Conservation (phyloP, 2,888 invertebrate species). For the Ectobius pallidus region DNA sequence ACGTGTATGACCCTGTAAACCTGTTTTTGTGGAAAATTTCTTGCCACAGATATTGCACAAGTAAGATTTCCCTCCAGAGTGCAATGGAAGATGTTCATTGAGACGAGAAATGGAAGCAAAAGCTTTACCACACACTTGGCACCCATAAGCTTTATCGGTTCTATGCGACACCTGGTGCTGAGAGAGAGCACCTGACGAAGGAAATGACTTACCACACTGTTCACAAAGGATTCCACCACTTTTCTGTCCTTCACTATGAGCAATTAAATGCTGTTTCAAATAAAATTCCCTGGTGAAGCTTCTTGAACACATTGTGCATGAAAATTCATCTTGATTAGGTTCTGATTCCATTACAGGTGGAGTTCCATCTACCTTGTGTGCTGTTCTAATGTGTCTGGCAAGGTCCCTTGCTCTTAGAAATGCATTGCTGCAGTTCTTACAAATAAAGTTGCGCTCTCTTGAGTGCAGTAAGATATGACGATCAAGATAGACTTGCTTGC, state of each 20-base stretch:
- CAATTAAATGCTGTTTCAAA: slow-evolving; percentile 19
- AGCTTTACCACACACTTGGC: slow-evolving; percentile 9
- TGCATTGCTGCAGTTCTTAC: neutral
- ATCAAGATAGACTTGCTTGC: slow-evolving; percentile 19
- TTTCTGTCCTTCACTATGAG: slow-evolving; percentile 1
- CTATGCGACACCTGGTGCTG: slow-evolving; percentile 15
- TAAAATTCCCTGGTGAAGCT: slow-evolving; percentile 18
- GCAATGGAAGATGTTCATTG: slow-evolving; percentile 7
- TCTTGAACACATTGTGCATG: slow-evolving; percentile 21
- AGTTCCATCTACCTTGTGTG: neutral
- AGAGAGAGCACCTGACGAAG: neutral
- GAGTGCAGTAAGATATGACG: slow-evolving; percentile 13
- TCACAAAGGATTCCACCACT: slow-evolving; percentile 22
- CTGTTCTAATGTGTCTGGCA: slow-evolving; percentile 14
- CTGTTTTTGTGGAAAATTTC: slow-evolving; percentile 15
- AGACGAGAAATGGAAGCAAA: slow-evolving; percentile 5
- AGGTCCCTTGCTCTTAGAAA: slow-evolving; percentile 25
- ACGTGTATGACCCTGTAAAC: slow-evolving; percentile 20
- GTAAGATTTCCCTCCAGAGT: slow-evolving; percentile 4
- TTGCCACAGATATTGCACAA: slow-evolving; percentile 30
- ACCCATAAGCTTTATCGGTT: slow-evolving; percentile 3
- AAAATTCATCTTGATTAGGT: neutral
- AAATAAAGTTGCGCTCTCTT: slow-evolving; percentile 4
- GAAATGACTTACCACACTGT: slow-evolving; percentile 24
- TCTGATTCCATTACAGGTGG: neutral